Base-by-base conservation (phyloP, 2,797 vertebrate species). In the Melanotaenia boesemani region DNA sequence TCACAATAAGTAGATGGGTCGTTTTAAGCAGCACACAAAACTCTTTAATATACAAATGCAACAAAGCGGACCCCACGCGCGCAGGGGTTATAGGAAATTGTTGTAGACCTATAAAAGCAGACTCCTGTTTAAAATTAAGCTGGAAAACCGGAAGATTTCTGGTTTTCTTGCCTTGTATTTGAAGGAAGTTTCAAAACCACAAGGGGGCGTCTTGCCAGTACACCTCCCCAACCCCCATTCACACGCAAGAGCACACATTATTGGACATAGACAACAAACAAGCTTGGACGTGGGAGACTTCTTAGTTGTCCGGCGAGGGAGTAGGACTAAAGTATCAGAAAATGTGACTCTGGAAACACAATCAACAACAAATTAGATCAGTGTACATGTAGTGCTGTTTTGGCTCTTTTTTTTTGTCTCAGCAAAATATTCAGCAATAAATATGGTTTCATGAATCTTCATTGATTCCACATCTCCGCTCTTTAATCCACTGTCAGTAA, bases 191-290 rank as follows among this genome's bases (percentile, higher is more conserved):
- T 64, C 7, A 67, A 48, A 41, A 67, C 93, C 94, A 94, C 93
- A 34, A 93, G 94, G 88, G 92, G 94, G 94, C 92, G 93, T 81
- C 32, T 32, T 32, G 32, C 6, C 32, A 32, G 32, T 32, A 32
- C 32, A 32, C 39, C 63, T 46, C 24, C 26, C 16, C 4, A 13
- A 39, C 66, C 44, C 22, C 26, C 20, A n/a, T 9, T 16, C 48
- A 12, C 70, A 52, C 54, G 11, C 75, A 66, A 63, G 41, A 15
- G 20, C 61, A 63, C 60, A 39, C 22, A 28, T 4, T 13, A 52
- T 22, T n/a, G 22, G n/a, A 55, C 24, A 55, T 26, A 12, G 13
- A 26, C 24, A 6, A 44, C 39, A 16, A 63, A 63, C 8, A 16
- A 46, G 44, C 44, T 18, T 46, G 26, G 60, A 66, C 5, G 70